phyloP scores from a whole-genome alignment of 1,140 invertebrate genomes.

The Drosophila punjabiensis region DNA sequence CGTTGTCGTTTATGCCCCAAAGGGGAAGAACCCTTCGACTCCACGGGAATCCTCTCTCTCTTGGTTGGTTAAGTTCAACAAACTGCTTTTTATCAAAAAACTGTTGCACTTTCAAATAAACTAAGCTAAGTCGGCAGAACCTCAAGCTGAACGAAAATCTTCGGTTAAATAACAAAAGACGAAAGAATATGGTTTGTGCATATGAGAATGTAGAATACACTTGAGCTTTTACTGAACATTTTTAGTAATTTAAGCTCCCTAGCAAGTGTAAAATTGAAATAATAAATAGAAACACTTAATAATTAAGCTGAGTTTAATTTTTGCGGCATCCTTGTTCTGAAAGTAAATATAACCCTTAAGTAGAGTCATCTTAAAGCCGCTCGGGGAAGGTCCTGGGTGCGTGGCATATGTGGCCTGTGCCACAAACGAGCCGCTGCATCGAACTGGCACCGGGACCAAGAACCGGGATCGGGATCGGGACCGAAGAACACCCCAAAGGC shows the following conservation, averaged over 20 bases:
- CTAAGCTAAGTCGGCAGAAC: conserved; percentile 57
- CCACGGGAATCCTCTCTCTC: conserved; percentile 1
- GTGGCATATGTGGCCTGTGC: conserved; percentile 71
- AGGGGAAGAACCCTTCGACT: conserved; percentile 9
- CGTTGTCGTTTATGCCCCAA: conserved; percentile 54
- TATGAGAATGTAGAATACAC: background rate
- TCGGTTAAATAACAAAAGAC: conserved; percentile 3
- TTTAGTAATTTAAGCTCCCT: background rate
- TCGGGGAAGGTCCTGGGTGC: conserved; percentile 23
- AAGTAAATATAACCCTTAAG: background rate
- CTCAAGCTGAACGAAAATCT: conserved; percentile 37
- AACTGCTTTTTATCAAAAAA: conserved; percentile 67
- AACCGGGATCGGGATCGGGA: conserved; percentile 41
- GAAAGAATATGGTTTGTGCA: too few relatives aligned
- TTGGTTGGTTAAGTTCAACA: conserved; percentile 62
- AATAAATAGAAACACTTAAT: background rate
- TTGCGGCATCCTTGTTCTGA: background rate
- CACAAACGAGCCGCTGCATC: conserved; percentile 68
- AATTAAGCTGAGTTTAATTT: background rate
- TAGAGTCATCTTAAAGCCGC: conserved; percentile 12
- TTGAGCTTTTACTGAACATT: background rate
- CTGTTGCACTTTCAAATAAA: conserved; percentile 78
- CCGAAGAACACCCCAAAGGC: conserved; percentile 14
- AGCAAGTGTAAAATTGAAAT: background rate
- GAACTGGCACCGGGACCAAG: conserved; percentile 11